phyloP scores from a whole-genome alignment of 2,797 vertebrate species.

The Antennarius maculatus region DNA sequence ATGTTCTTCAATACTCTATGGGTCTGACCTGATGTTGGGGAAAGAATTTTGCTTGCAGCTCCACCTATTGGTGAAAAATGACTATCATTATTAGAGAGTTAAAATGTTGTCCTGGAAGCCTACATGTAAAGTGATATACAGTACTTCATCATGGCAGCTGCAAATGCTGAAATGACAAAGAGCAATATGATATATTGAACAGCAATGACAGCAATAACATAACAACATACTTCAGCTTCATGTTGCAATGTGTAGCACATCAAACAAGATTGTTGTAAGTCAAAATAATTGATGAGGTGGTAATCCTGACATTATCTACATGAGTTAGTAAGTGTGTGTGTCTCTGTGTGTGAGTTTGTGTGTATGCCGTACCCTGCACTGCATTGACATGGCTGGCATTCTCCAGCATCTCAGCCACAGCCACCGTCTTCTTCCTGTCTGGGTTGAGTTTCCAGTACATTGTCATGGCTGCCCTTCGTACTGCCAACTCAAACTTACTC shows the following conservation, averaged over 20 bases:
- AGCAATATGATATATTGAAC: conserved; percentile 24
- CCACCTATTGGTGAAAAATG: conserved; percentile 67
- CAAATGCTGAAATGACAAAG: conserved; percentile 47
- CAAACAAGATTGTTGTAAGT: conserved; percentile 16
- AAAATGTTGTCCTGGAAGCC: conserved; percentile 21
- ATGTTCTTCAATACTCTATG: conserved; percentile 91
- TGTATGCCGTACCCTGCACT: conserved; percentile 63
- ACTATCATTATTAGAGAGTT: conserved; percentile 26
- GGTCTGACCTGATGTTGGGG: conserved; percentile 85
- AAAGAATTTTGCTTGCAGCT: conserved; percentile 70
- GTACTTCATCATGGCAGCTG: conserved; percentile 49
- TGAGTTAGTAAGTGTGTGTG: not conserved
- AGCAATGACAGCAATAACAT: conserved; percentile 4
- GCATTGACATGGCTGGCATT: conserved; percentile 90
- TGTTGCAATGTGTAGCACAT: not conserved
- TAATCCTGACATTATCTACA: not conserved
- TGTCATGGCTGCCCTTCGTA: conserved; percentile 93
- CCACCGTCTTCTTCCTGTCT: conserved; percentile 89
- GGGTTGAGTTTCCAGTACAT: conserved; percentile 99
- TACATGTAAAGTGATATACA: conserved; percentile 49
- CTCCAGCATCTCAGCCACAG: conserved; percentile 90
- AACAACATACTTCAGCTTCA: conserved; percentile 3
- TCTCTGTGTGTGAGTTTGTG: not conserved
- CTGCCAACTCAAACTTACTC: conserved; percentile 91
- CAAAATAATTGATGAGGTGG: not conserved